Percentiles rank a stretch among this genome's conserved stretches.
Evolutionary conservation across 92 coral and sea anemone genomes (phyloP).

Genomic region (Porites divaricata): DNA sequence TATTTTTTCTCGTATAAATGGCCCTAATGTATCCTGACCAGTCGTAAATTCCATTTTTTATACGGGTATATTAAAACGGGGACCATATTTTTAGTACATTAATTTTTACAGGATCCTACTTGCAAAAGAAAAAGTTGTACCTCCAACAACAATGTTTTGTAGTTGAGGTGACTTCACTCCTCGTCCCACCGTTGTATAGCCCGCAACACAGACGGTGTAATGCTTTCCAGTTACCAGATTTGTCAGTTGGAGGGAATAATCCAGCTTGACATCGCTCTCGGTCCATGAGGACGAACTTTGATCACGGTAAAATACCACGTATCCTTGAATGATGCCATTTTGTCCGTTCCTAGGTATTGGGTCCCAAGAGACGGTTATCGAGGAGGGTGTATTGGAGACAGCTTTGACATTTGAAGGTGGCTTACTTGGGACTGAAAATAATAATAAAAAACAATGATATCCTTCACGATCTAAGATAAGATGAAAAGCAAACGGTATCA

Average conservation of each 20-base stretch:
- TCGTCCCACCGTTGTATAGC: slow-evolving; percentile 56
- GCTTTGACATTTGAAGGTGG: slow-evolving; percentile 53
- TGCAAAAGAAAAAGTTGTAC: neutral
- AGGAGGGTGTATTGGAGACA: slow-evolving; percentile 36
- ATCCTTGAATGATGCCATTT: slow-evolving; percentile 59
- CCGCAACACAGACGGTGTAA: slow-evolving; percentile 61
- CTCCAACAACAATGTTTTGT: slow-evolving; percentile 1
- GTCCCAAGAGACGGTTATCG: slow-evolving; percentile 52
- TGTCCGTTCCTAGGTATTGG: slow-evolving; percentile 37
- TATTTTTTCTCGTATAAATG: no score
- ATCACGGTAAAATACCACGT: slow-evolving; percentile 39
- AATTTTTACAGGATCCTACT: no score
- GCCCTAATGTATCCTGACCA: no score
- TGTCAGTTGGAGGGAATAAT: neutral
- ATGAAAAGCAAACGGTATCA: neutral
- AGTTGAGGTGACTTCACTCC: slow-evolving; percentile 38
- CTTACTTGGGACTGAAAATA: slow-evolving; percentile 42
- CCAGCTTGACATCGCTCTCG: neutral
- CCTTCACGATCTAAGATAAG: neutral
- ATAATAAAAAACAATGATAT: neutral
- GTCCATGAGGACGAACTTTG: neutral
- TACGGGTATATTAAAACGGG: no score
- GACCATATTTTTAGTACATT: no score
- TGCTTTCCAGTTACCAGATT: slow-evolving; percentile 44
- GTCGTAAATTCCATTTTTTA: no score